Percentiles rank a stretch among this genome's conserved stretches.
phyloP scores from a whole-genome alignment of 2,888 invertebrate genomes.

The Acleris literana region DNA sequence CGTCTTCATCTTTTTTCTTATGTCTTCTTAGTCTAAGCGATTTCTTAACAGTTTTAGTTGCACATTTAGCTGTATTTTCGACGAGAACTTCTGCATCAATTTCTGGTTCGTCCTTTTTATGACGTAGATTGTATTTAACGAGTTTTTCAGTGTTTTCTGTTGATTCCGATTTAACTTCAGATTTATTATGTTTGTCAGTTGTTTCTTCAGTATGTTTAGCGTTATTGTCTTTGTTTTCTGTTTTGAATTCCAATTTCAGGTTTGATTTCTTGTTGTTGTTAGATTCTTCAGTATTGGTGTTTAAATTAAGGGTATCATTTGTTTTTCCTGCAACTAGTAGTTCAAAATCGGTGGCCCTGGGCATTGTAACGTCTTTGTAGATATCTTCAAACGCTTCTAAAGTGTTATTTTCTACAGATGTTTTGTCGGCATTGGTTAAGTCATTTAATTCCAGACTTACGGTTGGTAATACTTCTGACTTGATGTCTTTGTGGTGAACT shows the following conservation, averaged over 20 bases:
- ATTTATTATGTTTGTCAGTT: background rate
- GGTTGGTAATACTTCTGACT: constrained; percentile 36
- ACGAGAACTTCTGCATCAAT: constrained; percentile 41
- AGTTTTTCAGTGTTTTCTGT: constrained; percentile 38
- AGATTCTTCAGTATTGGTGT: constrained; percentile 12
- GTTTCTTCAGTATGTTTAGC: constrained; percentile 21
- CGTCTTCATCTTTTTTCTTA: constrained; percentile 50
- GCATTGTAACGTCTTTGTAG: constrained; percentile 63
- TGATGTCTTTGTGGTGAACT: constrained; percentile 37
- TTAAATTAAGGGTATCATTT: constrained; percentile 31
- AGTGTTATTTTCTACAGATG: constrained; percentile 56
- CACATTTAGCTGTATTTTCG: constrained; percentile 53
- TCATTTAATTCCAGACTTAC: constrained; percentile 10
- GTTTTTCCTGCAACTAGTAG: constrained; percentile 51
- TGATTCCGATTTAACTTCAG: constrained; percentile 27
- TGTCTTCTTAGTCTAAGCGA: constrained; percentile 59
- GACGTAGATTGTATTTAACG: constrained; percentile 63
- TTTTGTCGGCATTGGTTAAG: constrained; percentile 35
- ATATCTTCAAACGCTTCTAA: constrained; percentile 71
- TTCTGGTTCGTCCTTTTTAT: constrained; percentile 44
- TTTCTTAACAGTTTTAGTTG: constrained; percentile 49
- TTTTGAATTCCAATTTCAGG: constrained; percentile 25
- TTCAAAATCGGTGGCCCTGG: constrained; percentile 71
- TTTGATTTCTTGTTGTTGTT: background rate
- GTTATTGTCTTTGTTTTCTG: constrained; percentile 33